Evolutionary conservation across 1,140 invertebrate species (phyloP), one percentile per base, ranked within the genome.

Genomic region (Probaryconus sp.): DNA sequence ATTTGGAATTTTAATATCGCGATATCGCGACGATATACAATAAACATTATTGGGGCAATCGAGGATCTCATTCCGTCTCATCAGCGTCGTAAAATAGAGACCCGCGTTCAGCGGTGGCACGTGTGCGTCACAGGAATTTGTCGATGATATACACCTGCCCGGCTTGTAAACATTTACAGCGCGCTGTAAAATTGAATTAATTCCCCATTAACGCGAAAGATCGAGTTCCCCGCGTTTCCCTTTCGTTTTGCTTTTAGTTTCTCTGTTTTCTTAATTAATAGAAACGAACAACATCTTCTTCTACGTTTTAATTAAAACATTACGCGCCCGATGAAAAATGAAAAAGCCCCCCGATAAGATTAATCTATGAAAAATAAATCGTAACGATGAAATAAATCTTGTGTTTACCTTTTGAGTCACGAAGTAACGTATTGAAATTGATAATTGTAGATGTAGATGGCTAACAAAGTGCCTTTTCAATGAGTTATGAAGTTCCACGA

Each of bases 131-230:
- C 38, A 43, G 70, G 74, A 81, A 79, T 69, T 73, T 43, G 70
- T 16, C 43, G 6, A 56, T 68, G 53, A 61, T 50, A 79, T 81
- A 82, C 82, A 84, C 83, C 81, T 84, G 80, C 78, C 67, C 28
- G 30, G 68, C 79, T 80, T 84, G 82, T 84, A 84, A 86, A 85
- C 58, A 81, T 84, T 86, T 82, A 85, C 80, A 81, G 61, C 81
- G 67, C 69, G 77, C 79, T 82, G 82, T 85, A 83, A 87, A 86
- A 80, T 83, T 80, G 82, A 86, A 86, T 86, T 85, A 85, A 86
- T 85, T 85, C 78, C 76, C 83, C 80, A 86, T 86, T 85, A 85
- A 60, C 47, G 60, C 40, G 48, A 51, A 48, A 56, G 21, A 38
- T 17, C 26, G 21, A 35, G 51, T 33, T 35, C 30, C 24, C 5